Evolutionary conservation across 2,113 vertebrate genomes (phyloP), one percentile per base, ranked within the genome.

Genomic region (Ploceus nigricollis): DNA sequence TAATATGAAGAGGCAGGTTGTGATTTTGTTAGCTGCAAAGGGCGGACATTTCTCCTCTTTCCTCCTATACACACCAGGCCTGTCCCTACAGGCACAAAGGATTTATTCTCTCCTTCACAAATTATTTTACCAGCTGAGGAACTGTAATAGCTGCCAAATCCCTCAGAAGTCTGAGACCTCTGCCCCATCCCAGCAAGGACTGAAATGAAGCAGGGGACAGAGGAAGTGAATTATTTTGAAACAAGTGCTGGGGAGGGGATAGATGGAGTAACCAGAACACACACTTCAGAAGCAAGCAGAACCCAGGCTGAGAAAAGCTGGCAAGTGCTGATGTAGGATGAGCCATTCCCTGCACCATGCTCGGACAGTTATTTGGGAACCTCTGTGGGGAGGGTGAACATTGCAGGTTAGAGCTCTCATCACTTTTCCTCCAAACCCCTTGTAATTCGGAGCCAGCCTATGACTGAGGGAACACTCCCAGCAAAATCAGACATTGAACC

Each of bases 51-150:
- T 18, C 24, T 42, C 37, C 28, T 30, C 7, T 44, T 70, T 23
- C 42, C 39, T 33, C 40, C 33, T 58, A 7, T 17, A 82, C 15
- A 47, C 33, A 39, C 44, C 63, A 76, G 68, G 27, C 63, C 75
- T 77, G 31, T 42, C 51, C 71, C 51, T 77, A 17, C 79, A 93
- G 61, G 66, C 80, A 83, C 80, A 92, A 94, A 96, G 57, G 87
- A 93, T 89, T 94, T 96, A 91, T 96, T 94, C 78, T 94, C 87
- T 44, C 65, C 64, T 82, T 77, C 66, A 83, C 56, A 87, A 91
- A 94, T 94, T 79, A 91, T 89, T 92, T 94, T 89, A 94, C 95
- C 91, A 85, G 56, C 66, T 82, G 40, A 94, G 57, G 44, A 82
- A 71, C 60, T 37, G 44, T 39, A 93, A 82, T 69, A 78, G 31